These are phyloP conservation scores for Zootermopsis nevadensis DNA, from an alignment of 2,888 invertebrate species.

Conservation along the genomic window DNA sequence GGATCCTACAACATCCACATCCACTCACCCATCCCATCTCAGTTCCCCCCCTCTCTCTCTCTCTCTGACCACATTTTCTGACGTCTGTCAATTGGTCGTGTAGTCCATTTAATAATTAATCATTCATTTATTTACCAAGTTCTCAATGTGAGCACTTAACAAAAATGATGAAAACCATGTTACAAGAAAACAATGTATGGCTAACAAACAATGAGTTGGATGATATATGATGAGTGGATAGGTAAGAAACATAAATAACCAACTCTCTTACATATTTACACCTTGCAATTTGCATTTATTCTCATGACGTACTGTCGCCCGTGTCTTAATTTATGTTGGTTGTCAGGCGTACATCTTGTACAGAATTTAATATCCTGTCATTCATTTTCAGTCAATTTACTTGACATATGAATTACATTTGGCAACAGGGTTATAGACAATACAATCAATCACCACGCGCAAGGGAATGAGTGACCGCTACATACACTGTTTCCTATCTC, in stretches of 20 bases:
- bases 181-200: constrained; percentile 28
- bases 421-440: constrained; percentile 43
- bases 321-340: constrained; percentile 3
- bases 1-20: too few species aligned
- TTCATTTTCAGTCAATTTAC: constrained; percentile 17
- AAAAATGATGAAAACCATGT: constrained; percentile 19
- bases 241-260: constrained; percentile 29
- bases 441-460: constrained; percentile 40
- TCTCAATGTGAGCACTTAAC: constrained; percentile 52
- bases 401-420: constrained; percentile 24
- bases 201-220: constrained; percentile 11
- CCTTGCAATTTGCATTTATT: constrained; percentile 48
- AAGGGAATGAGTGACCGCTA: constrained; percentile 46
- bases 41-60: neutral
- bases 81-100: neutral
- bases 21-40: too few species aligned
- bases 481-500: constrained; percentile 45
- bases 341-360: constrained; percentile 24
- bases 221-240: neutral
- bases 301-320: constrained; percentile 44
- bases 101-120: neutral
- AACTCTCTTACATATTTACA: constrained; percentile 46
- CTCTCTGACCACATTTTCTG: neutral
- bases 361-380: neutral
- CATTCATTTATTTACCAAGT: constrained; percentile 48